phyloP scores from a whole-genome alignment of 2,797 vertebrate genomes.

The Masticophis lateralis region DNA sequence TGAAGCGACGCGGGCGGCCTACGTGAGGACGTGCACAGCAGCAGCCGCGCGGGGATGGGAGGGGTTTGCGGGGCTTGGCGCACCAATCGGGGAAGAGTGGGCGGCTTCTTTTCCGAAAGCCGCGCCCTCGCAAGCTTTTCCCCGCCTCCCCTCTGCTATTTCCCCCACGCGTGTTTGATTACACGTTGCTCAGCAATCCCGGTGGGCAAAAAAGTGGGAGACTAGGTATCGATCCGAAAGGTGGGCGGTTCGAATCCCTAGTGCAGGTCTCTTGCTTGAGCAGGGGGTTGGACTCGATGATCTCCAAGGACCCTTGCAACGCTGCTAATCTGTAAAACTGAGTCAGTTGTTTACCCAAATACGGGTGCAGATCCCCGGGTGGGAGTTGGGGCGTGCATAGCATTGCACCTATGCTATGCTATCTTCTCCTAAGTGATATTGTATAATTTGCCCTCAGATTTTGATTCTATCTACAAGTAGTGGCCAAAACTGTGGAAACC shows the following conservation, averaged over 20 bases:
- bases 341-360: background rate
- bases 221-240: no score
- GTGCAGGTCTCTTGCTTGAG: no score
- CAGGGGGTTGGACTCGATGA: no score
- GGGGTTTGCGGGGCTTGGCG: background rate
- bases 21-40: conserved; percentile 72
- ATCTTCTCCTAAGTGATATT: background rate
- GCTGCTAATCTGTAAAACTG: no score
- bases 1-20: conserved; percentile 43
- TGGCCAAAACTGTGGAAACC: no score
- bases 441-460: background rate
- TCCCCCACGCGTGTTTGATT: background rate
- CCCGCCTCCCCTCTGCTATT: background rate
- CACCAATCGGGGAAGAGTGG: background rate
- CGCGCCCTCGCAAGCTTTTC: background rate
- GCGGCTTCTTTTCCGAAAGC: no score
- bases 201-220: background rate
- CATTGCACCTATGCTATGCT: no score
- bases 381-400: background rate
- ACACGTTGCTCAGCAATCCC: background rate
- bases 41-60: background rate
- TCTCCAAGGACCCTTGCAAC: no score
- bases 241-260: no score
- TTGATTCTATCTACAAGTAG: background rate
- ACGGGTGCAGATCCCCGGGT: background rate